phyloP scores from a whole-genome alignment of 1,140 invertebrate genomes.

The Helicoverpa zea region DNA sequence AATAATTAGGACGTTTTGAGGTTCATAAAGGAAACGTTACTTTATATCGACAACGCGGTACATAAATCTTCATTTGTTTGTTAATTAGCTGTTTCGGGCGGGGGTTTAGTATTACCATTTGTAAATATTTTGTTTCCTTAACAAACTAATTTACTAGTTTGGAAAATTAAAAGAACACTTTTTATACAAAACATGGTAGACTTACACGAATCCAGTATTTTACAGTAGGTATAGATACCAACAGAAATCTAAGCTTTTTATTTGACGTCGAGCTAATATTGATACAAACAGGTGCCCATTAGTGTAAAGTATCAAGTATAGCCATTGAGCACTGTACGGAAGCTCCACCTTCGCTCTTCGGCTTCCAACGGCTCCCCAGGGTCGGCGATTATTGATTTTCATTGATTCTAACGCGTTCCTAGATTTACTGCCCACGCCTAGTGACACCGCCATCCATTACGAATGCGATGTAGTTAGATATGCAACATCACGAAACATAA shows the following conservation, averaged over 20 bases:
- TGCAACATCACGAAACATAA: slow-evolving; percentile 19
- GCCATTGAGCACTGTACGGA: slow-evolving; percentile 37
- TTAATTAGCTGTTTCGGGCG: slow-evolving; percentile 77
- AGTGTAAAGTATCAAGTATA: slow-evolving; percentile 51
- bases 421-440: slow-evolving; percentile 74
- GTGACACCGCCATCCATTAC: slow-evolving; percentile 57
- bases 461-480: slow-evolving; percentile 20
- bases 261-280: background rate
- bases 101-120: slow-evolving; percentile 52
- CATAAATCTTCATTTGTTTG: slow-evolving; percentile 84
- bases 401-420: slow-evolving; percentile 81
- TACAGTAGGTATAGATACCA: no score
- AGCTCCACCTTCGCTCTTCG: slow-evolving; percentile 59
- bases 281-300: slow-evolving; percentile 24
- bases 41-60: slow-evolving; percentile 85
- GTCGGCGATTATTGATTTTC: slow-evolving; percentile 75
- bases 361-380: slow-evolving; percentile 72
- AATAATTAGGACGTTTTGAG: slow-evolving; percentile 87
- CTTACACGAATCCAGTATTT: no score
- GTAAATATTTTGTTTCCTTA: slow-evolving; percentile 39
- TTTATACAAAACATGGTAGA: background rate
- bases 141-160: slow-evolving; percentile 5
- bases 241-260: background rate
- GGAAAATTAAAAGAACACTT: background rate
- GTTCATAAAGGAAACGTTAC: slow-evolving; percentile 85